Evolutionary conservation across 2,888 invertebrate species (phyloP).

Genomic region (Agapostemon virescens): DNA sequence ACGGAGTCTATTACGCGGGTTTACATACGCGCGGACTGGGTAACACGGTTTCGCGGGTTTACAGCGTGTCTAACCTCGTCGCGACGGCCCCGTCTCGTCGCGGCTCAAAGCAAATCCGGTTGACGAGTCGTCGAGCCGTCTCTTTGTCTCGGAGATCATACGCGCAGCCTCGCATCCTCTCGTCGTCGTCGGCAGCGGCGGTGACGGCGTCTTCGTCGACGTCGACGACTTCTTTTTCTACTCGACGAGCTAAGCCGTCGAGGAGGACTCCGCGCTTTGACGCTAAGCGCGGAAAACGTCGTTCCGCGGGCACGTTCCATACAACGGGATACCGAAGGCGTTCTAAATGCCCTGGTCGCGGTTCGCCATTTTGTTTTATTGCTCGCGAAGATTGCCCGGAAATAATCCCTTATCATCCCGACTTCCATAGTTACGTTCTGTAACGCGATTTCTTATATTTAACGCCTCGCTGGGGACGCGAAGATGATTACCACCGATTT

Average conservation of each 20-base stretch:
- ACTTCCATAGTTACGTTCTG: neutral
- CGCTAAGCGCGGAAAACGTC: constrained; percentile 48
- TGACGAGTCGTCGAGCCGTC: constrained; percentile 55
- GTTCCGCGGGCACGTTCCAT: constrained; percentile 36
- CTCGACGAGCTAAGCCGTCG: constrained; percentile 26
- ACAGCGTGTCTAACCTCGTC: constrained; percentile 54
- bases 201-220: neutral
- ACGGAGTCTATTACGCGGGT: constrained; percentile 24
- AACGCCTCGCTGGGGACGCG: neutral
- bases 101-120: constrained; percentile 57
- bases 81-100: constrained; percentile 18
- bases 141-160: constrained; percentile 55
- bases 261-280: constrained; percentile 47
- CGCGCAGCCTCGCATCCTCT: constrained; percentile 21
- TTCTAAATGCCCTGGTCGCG: neutral
- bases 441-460: neutral
- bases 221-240: constrained; percentile 26
- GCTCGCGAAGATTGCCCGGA: neutral
- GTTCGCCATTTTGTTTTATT: neutral
- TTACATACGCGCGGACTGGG: constrained; percentile 27
- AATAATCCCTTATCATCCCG: neutral
- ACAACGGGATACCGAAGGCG: neutral
- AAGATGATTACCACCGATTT: neutral
- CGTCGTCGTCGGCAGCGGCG: constrained; percentile 27
- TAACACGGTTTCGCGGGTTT: constrained; percentile 53